Conservation (phyloP, 2,797 vertebrate species). For the Oryzias sinensis region DNA sequence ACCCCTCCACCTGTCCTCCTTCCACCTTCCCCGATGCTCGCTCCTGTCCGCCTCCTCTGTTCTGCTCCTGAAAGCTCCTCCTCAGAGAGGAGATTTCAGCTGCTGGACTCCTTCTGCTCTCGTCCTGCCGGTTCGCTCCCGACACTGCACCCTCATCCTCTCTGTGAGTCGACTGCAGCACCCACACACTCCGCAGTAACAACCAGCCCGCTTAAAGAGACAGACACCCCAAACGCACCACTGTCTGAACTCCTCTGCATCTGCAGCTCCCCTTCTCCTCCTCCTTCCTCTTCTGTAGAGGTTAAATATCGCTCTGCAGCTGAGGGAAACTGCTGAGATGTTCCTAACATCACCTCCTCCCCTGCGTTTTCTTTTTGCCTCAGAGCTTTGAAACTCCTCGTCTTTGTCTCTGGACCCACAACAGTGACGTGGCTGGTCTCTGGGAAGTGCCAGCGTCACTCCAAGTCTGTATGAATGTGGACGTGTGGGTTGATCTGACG, state of each 20-base stretch:
- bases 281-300: slow-evolving; percentile 4
- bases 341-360: slow-evolving; percentile 8
- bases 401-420: slow-evolving; percentile 30
- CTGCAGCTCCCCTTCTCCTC: slow-evolving; percentile 18
- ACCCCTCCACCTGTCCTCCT: slow-evolving; percentile 70
- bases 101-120: slow-evolving; percentile 31
- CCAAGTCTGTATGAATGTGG: slow-evolving; percentile 6
- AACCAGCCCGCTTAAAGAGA: slow-evolving; percentile 76
- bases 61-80: slow-evolving; percentile 13
- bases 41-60: slow-evolving; percentile 24
- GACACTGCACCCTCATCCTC: slow-evolving; percentile 47
- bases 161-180: slow-evolving; percentile 72
- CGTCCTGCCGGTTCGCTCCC: slow-evolving; percentile 21
- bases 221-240: slow-evolving; percentile 65
- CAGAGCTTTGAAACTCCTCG: slow-evolving; percentile 26
- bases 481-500: slow-evolving; percentile 40
- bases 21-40: slow-evolving; percentile 50
- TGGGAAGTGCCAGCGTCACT: slow-evolving; percentile 41
- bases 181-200: slow-evolving; percentile 80
- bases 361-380: slow-evolving; percentile 14
- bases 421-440: slow-evolving; percentile 33
- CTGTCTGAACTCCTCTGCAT: slow-evolving; percentile 18
- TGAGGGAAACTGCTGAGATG: slow-evolving; percentile 32
- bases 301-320: slow-evolving; percentile 23
- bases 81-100: slow-evolving; percentile 27